phyloP scores from a whole-genome alignment of 2,113 vertebrate genomes.

The Prochilodus magdalenae region DNA sequence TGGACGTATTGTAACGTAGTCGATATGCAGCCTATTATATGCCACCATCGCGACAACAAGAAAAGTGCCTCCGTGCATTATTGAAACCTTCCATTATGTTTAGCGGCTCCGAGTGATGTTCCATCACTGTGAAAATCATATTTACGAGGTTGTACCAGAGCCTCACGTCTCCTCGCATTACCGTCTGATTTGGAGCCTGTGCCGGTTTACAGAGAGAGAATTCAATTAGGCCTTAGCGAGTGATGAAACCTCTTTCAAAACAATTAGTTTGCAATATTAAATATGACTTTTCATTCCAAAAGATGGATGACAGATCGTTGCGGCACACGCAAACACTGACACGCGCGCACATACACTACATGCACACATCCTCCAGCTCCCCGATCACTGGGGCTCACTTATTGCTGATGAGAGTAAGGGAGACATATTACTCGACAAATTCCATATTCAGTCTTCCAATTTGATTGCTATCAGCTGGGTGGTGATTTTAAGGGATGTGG shows the following conservation, averaged over 20 bases:
- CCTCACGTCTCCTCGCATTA: slow-evolving; percentile 54
- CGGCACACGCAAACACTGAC: neutral
- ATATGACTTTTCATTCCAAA: slow-evolving; percentile 50
- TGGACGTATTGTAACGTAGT: neutral
- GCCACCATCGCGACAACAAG: slow-evolving; percentile 32
- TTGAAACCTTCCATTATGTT: slow-evolving; percentile 56
- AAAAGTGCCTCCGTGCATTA: slow-evolving; percentile 45
- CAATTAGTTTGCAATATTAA: slow-evolving; percentile 57
- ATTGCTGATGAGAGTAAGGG: slow-evolving; percentile 6
- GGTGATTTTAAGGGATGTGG: slow-evolving; percentile 23
- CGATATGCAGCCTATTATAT: slow-evolving; percentile 26
- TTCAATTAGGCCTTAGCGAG: slow-evolving; percentile 45
- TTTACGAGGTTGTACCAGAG: slow-evolving; percentile 48
- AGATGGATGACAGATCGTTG: slow-evolving; percentile 21
- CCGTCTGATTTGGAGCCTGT: slow-evolving; percentile 10
- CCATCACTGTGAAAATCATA: slow-evolving; percentile 58
- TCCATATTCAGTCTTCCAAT: slow-evolving; percentile 32
- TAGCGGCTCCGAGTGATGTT: slow-evolving; percentile 53
- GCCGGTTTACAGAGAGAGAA: slow-evolving; percentile 42
- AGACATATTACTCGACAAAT: slow-evolving; percentile 14
- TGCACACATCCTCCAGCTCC: neutral
- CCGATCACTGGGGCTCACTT: neutral
- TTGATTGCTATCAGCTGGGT: slow-evolving; percentile 29
- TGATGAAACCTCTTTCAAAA: slow-evolving; percentile 52
- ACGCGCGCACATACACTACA: neutral